phyloP scores from a whole-genome alignment of 53 echinoderm and acorn worm genomes.

The Luidia sarsii region DNA sequence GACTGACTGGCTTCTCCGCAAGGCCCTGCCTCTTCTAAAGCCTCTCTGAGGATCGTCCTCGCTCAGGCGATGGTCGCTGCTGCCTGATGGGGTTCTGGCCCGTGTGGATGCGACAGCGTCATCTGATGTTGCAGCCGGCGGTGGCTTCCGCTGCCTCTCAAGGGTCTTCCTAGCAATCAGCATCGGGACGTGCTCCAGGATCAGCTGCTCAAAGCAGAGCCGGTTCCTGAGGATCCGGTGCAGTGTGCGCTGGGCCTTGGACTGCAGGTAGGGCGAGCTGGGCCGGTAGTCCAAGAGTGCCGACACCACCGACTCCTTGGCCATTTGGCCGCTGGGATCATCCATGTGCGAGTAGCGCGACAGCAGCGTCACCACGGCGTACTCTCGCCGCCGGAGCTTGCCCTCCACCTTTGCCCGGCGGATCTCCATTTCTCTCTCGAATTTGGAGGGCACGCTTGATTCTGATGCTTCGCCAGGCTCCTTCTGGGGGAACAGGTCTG shows the following conservation, averaged over 20 bases:
- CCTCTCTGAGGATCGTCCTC: constrained; percentile 1
- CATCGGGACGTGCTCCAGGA: constrained; percentile 40
- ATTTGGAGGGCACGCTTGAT: constrained; percentile 14
- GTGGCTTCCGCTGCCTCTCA: not conserved
- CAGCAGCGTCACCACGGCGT: constrained; percentile 63
- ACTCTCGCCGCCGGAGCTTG: constrained; percentile 54
- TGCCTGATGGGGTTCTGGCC: not conserved
- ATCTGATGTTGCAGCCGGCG: too few relatives aligned
- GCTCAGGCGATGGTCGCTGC: not conserved
- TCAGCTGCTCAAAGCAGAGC: constrained; percentile 68
- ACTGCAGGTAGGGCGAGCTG: constrained; percentile 16
- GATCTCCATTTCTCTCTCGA: constrained; percentile 45
- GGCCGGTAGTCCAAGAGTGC: constrained; percentile 55
- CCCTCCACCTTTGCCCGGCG: constrained; percentile 39
- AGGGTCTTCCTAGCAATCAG: constrained; percentile 43
- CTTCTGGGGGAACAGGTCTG: constrained; percentile 5
- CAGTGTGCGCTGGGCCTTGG: constrained; percentile 52
- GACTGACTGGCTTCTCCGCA: not conserved
- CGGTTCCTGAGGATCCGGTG: constrained; percentile 60
- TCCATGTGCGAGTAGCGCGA: constrained; percentile 79
- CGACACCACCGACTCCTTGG: constrained; percentile 38
- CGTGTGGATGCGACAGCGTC: not conserved
- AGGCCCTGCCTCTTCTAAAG: not conserved
- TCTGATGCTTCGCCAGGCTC: constrained; percentile 8
- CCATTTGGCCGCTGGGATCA: constrained; percentile 51